phyloP scores from a whole-genome alignment of 2,113 vertebrate species.

The Phalacrocorax pelagicus region DNA sequence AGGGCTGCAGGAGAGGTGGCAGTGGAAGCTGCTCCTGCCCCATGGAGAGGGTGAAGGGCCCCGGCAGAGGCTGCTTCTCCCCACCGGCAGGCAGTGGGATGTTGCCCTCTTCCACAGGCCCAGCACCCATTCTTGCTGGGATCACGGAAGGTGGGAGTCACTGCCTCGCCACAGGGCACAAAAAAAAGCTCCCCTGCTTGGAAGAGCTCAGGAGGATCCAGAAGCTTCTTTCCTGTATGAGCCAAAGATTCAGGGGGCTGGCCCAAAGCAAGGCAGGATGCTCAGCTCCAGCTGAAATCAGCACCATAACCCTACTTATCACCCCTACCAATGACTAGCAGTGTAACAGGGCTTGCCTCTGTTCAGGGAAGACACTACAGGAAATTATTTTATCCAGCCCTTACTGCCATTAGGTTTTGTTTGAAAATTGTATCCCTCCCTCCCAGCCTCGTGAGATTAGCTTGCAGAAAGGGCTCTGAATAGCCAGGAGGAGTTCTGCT shows the following conservation, averaged over 20 bases:
- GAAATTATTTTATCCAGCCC: not conserved
- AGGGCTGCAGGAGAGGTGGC: not conserved
- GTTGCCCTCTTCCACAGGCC: not conserved
- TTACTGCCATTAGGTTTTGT: not conserved
- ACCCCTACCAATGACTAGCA: not conserved
- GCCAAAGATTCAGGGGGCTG: not conserved
- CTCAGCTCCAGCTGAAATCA: not conserved
- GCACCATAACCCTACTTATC: not conserved
- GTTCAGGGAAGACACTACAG: not conserved
- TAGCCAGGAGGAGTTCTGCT: not conserved
- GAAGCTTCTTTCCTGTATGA: not conserved
- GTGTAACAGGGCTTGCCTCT: not conserved
- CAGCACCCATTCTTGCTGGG: not conserved
- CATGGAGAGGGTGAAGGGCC: not conserved
- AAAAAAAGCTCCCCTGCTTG: not conserved
- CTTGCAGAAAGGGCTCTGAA: not conserved
- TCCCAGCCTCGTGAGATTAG: not conserved
- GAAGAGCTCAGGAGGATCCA: not conserved
- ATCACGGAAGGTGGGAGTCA: not conserved
- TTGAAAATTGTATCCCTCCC: not conserved
- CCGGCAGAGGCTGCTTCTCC: not conserved
- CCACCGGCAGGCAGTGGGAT: accelerated
- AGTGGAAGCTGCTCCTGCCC: not conserved
- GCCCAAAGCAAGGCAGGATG: not conserved
- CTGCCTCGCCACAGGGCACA: not conserved